Conservation (phyloP, 2,113 vertebrate species). For the Notiomystis cincta region DNA sequence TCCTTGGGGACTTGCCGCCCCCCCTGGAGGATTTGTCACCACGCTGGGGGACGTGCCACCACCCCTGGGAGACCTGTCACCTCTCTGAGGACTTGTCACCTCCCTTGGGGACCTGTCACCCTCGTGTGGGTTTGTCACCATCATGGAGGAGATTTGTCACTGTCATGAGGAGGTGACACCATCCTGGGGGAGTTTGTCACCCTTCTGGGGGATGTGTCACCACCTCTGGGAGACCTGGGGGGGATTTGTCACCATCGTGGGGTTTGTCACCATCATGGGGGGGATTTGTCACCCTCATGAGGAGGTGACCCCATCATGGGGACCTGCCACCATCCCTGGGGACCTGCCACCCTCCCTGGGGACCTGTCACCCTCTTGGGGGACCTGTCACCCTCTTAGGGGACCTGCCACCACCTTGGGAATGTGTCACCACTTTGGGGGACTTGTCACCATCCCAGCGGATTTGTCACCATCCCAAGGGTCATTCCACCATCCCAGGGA, state of each 20-base stretch:
- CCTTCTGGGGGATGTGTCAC: too few relatives aligned
- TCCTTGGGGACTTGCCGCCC: not conserved
- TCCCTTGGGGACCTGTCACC: accelerated
- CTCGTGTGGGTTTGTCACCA: not conserved
- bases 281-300: not conserved
- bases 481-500: not conserved
- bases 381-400: accelerated
- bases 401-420: accelerated
- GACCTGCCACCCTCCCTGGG: not conserved
- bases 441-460: too few relatives aligned
- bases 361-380: accelerated
- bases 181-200: too few relatives aligned
- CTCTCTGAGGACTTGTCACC: accelerated
- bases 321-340: accelerated
- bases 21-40: not conserved
- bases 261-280: not conserved
- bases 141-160: too few relatives aligned
- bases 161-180: too few relatives aligned
- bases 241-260: not conserved
- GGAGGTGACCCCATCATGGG: too few relatives aligned
- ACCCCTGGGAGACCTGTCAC: not conserved
- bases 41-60: too few relatives aligned
- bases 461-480: not conserved
- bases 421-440: accelerated
- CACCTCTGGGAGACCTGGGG: too few relatives aligned